These are phyloP conservation scores for Carassius carassius DNA, from an alignment of 2,113 vertebrate genomes.

Conservation along the genomic window DNA sequence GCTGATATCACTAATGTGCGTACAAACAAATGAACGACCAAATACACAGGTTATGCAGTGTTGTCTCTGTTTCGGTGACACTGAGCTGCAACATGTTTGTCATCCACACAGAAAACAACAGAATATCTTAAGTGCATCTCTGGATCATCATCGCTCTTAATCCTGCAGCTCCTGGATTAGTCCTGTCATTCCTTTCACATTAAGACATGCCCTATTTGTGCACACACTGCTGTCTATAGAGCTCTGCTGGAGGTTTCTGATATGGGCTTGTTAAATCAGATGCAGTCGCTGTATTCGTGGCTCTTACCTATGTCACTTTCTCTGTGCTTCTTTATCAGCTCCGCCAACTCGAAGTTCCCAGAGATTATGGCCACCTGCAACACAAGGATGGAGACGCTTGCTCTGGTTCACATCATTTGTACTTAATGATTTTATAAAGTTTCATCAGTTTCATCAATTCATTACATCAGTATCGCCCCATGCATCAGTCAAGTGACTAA, in stretches of 20 bases:
- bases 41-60: too few relatives aligned
- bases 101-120: neutral
- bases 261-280: neutral
- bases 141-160: neutral
- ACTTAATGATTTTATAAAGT: neutral
- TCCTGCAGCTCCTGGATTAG: neutral
- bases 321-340: constrained; percentile 95
- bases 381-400: constrained; percentile 30
- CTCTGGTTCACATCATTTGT: neutral
- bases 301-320: constrained; percentile 89
- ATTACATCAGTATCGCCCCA: neutral
- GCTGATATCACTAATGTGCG: neutral
- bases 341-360: constrained; percentile 95
- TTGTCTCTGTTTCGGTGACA: too few relatives aligned
- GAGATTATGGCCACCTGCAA: constrained; percentile 94
- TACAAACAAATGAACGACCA: neutral
- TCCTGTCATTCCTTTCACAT: neutral
- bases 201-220: neutral
- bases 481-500: neutral
- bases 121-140: neutral
- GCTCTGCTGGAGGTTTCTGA: neutral
- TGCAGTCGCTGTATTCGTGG: too few relatives aligned
- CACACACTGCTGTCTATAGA: neutral
- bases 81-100: too few relatives aligned
- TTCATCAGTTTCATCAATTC: neutral